These are phyloP conservation scores for Gymnarchus niloticus DNA, from an alignment of 2,113 vertebrate genomes.

Conservation along the genomic window DNA sequence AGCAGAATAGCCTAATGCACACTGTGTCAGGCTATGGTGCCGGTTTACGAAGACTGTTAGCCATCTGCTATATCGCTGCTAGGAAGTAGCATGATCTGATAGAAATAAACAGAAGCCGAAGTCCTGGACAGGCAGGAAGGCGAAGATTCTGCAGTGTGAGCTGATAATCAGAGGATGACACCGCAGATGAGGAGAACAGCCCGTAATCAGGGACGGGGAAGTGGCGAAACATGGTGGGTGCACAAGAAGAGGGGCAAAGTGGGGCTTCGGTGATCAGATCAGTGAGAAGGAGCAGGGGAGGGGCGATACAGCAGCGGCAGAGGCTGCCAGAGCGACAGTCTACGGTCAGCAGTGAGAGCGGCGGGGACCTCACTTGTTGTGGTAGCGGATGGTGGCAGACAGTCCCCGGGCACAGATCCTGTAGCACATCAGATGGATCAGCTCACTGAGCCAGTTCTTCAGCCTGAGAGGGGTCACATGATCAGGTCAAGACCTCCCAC, in stretches of 20 bases:
- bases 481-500: background rate
- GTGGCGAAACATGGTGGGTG: too few relatives aligned
- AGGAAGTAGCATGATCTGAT: background rate
- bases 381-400: slow-evolving; percentile 81
- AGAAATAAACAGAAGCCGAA: background rate
- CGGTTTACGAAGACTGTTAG: background rate
- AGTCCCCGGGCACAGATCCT: slow-evolving; percentile 85
- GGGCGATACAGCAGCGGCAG: background rate
- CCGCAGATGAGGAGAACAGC: background rate
- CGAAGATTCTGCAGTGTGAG: background rate
- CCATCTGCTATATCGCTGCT: background rate
- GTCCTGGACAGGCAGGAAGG: background rate
- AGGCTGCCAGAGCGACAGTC: background rate
- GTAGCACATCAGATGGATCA: slow-evolving; percentile 85
- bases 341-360: background rate
- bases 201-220: background rate
- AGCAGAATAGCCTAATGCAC: background rate
- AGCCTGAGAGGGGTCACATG: slow-evolving; percentile 53
- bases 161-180: background rate
- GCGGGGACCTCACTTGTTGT: slow-evolving; percentile 75
- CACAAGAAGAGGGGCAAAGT: background rate
- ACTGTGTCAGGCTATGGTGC: background rate
- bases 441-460: slow-evolving; percentile 79
- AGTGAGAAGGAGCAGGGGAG: background rate
- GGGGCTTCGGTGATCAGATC: background rate